These are phyloP conservation scores for Etia nguti DNA, from an alignment of 2,113 vertebrate species.

Conservation along the genomic window DNA sequence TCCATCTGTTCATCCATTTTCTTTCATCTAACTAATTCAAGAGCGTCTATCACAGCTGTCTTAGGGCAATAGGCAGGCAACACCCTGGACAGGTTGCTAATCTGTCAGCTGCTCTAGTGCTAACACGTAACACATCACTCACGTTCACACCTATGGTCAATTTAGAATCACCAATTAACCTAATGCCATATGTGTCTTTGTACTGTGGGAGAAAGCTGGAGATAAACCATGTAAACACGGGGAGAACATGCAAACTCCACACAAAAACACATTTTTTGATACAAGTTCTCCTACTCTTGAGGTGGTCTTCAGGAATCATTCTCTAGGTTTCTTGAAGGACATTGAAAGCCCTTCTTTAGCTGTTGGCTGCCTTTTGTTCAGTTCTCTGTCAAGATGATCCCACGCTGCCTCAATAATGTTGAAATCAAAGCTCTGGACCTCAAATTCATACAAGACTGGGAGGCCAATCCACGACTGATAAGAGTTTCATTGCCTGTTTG, in stretches of 20 bases:
- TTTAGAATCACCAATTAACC: neutral
- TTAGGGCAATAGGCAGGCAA: neutral
- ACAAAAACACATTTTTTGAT: neutral
- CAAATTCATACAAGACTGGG: too few species aligned
- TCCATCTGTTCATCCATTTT: neutral
- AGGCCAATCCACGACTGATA: too few species aligned
- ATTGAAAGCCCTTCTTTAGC: neutral
- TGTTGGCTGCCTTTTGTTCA: neutral
- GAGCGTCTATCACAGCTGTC: neutral
- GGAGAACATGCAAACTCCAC: neutral
- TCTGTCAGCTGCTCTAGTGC: neutral
- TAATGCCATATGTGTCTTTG: neutral
- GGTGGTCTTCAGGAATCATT: neutral
- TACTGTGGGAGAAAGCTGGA: neutral
- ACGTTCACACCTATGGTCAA: neutral
- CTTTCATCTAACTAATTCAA: neutral
- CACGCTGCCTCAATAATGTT: neutral
- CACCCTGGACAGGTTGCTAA: neutral
- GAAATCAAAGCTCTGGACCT: neutral
- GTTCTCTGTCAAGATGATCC: neutral
- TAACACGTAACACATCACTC: neutral
- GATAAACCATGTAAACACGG: neutral
- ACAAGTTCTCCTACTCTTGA: neutral
- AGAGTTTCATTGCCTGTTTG: too few species aligned
- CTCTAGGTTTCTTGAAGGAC: neutral